A percentile compares a stretch with the other conserved stretches of the same genome.
These are phyloP conservation scores for Chymomyza fuscimana DNA, from an alignment of 2,888 invertebrate genomes.

Conservation along the genomic window DNA sequence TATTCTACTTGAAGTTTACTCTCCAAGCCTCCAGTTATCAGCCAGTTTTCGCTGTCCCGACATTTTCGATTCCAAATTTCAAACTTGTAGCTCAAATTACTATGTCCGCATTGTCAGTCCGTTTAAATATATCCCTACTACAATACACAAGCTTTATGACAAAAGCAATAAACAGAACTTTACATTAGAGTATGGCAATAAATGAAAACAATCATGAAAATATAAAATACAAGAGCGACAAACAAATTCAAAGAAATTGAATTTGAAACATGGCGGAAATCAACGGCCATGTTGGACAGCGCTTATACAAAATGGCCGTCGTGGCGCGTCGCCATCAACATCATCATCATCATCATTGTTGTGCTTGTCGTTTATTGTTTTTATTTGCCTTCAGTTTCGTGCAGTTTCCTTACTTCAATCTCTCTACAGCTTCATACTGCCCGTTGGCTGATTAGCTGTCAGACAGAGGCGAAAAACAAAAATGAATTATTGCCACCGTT, in stretches of 20 bases:
- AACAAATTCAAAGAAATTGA: neutral
- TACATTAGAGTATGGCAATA: neutral
- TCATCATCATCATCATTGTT: constrained; percentile 6
- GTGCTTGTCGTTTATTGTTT: constrained; percentile 16
- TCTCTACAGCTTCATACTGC: constrained; percentile 18
- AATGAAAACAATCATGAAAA: neutral
- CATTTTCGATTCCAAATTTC: too few relatives aligned
- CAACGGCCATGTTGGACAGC: neutral
- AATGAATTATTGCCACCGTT: constrained; percentile 66
- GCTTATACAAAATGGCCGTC: neutral
- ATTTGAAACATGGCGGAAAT: neutral
- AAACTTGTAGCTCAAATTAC: too few relatives aligned
- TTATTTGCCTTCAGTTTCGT: constrained; percentile 5
- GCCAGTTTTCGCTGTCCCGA: too few relatives aligned
- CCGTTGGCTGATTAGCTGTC: constrained; percentile 66
- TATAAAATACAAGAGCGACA: neutral
- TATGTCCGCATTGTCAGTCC: too few relatives aligned
- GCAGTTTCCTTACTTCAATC: constrained; percentile 21
- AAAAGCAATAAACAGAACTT: neutral
- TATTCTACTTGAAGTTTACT: too few relatives aligned
- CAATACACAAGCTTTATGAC: neutral
- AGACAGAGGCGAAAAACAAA: constrained; percentile 62
- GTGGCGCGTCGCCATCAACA: neutral
- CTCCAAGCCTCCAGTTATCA: too few relatives aligned
- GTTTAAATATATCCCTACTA: too few relatives aligned